Percentiles rank a stretch among this genome's conserved stretches.
Conservation (phyloP, 2,797 vertebrate species). For the Aselliscus stoliczkanus region DNA sequence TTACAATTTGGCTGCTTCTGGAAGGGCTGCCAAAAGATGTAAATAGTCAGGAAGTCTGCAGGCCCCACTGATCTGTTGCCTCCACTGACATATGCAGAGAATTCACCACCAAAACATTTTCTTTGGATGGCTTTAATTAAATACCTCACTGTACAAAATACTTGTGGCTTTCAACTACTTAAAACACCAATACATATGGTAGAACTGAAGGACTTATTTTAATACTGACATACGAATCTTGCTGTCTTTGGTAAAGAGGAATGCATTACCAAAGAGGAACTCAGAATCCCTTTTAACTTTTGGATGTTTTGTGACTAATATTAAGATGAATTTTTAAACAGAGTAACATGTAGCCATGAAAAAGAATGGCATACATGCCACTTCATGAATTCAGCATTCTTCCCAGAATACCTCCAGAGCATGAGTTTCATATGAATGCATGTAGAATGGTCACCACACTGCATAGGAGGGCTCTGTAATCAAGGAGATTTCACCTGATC, state of each 20-base stretch:
- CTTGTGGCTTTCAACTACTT: neutral
- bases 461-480: accelerated
- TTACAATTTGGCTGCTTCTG: constrained; percentile 36
- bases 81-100: neutral
- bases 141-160: neutral
- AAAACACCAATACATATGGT: neutral
- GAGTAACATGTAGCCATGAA: neutral
- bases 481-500: neutral
- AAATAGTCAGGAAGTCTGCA: neutral
- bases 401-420: neutral
- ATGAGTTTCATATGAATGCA: neutral
- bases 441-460: neutral
- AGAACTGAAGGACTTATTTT: neutral
- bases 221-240: neutral
- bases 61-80: neutral
- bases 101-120: neutral
- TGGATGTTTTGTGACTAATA: neutral
- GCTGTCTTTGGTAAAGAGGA: neutral
- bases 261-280: neutral
- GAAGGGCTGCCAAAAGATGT: constrained; percentile 51
- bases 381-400: neutral
- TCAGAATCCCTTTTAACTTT: neutral
- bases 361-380: neutral
- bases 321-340: neutral
- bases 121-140: neutral